Base-by-base conservation (phyloP, 2,113 vertebrate genomes). In the Benitochromis conjunctus region DNA sequence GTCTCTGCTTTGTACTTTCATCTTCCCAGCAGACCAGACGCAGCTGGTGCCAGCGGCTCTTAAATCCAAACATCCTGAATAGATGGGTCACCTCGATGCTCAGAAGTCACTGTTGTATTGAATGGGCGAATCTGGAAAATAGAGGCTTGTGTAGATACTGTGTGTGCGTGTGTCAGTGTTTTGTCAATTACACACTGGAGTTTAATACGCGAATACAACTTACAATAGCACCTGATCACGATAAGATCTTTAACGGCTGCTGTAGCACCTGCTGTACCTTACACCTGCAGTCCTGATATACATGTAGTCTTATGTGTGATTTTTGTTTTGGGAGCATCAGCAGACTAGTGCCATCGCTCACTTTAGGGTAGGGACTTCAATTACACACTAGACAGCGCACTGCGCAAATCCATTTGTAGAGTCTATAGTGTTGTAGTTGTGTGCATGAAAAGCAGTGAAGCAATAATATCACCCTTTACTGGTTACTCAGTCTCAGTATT, bases 391-490 rank as follows among this genome's bases (percentile, higher is more conserved):
- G 85, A 84, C 77, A 69, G 82, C 54, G 84, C 91, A 85, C 86
- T 64, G 87, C 86, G 19, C 90, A 88, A 83, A 83, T 76, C 88
- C 71, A 89, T 85, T 77, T 83, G 81, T 85, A 86, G 86, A 91
- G 46, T 86, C 89, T 85, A 55, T 84, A 60, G 86, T 89, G 84
- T 92, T 83, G 80, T 89, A 66, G 64, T 82, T 83, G 93, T 90
- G 89, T 93, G 92, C 94, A 92, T 92, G 92, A 93, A 83, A 92
- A 89, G 85, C 87, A 90, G 89, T 83, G 77, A 79, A 95, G 95
- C 94, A 95, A 96, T 95, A 96, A 95, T 87, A 46, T 83, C 89
- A 86, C 81, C 69, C 66, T 92, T 57, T 88, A 83, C 78, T 66
- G 62, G 86, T 91, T 84, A 76, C 86, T 83, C 82, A 14, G 77